Evolutionary conservation across 2,113 vertebrate species (phyloP).

Genomic region (Seriola dumerili): DNA sequence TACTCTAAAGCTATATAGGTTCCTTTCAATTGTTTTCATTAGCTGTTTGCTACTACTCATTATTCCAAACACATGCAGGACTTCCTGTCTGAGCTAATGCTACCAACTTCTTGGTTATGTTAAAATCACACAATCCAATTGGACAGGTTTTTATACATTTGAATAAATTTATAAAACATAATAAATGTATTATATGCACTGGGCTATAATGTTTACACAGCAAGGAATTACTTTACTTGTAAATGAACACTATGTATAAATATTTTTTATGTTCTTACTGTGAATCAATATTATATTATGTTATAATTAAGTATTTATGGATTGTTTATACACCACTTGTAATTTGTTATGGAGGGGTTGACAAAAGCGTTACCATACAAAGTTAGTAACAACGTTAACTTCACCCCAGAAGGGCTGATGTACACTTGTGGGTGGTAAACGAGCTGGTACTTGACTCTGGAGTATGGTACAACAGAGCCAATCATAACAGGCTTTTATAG

Average conservation of each 20-base stretch:
- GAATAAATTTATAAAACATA: too few relatives aligned
- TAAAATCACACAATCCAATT: too few relatives aligned
- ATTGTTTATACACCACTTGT: not conserved
- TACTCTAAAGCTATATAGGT: too few relatives aligned
- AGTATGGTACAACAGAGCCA: slow-evolving; percentile 5
- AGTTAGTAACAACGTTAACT: not conserved
- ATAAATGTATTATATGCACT: too few relatives aligned
- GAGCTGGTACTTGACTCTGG: slow-evolving; percentile 31
- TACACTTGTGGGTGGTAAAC: slow-evolving; percentile 23
- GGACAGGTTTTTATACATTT: too few relatives aligned
- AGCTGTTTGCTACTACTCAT: too few relatives aligned
- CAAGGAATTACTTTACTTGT: not conserved
- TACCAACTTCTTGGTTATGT: too few relatives aligned
- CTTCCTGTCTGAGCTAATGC: too few relatives aligned
- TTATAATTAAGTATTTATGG: not conserved
- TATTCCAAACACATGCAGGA: too few relatives aligned
- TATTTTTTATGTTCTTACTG: not conserved
- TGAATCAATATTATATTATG: not conserved
- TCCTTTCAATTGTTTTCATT: too few relatives aligned
- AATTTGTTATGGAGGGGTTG: not conserved
- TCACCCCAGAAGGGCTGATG: not conserved
- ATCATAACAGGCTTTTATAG: slow-evolving; percentile 33
- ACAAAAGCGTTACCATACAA: not conserved
- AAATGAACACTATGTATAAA: not conserved
- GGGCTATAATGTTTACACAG: not conserved